Base-by-base conservation (phyloP, 2,888 invertebrate genomes). In the Oxystoma pomonae region DNA sequence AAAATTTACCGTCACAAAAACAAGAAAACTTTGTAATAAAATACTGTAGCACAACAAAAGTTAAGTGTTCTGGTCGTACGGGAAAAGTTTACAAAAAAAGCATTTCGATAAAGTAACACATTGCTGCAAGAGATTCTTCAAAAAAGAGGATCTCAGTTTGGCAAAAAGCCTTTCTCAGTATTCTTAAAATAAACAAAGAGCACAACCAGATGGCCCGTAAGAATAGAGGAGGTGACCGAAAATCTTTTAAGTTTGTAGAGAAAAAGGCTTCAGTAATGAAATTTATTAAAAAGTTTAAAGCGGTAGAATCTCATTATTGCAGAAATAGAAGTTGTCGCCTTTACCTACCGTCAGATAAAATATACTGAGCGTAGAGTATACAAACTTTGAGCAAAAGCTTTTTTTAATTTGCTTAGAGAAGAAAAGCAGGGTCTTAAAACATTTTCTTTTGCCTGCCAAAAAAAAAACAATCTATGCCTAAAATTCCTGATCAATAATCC, bases 401-500 rank as follows among this genome's bases (percentile, higher is more conserved):
- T 65, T 51, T 62, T 59, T 59, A 35, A 57, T 1, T 52, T 20
- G 19, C 52, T 62, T 12, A 60, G 21, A 50, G 21, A 65, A 52
- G 60, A 51, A 57, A 62, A 18, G 21, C 35, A 51, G 50, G 52
- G 16, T 7, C 51, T 61, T 16, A 22, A 35, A 17, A 64, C 61
- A 52, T 57, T 64, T 50, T 65, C 65, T 9, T 65, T 62, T 35
- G 65, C 57, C 52, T 60, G 65, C 49, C 63, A 68, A 57, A 67
- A 67, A 55, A 66, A 68, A 58, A 49, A 49, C 55, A 20, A 64
- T 55, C 52, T 35, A 57, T 66, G 56, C 67, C 67, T 20, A 69
- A 65, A 58, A 50, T 69, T 16, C 67, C 69, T 16, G 67, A 69
- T 61, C 69, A 69, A 57, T 50, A 59, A 67, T 63, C 50, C 59